Evolutionary conservation across 92 coral and sea anemone species (phyloP).

Genomic region (Phenganax marumi): DNA sequence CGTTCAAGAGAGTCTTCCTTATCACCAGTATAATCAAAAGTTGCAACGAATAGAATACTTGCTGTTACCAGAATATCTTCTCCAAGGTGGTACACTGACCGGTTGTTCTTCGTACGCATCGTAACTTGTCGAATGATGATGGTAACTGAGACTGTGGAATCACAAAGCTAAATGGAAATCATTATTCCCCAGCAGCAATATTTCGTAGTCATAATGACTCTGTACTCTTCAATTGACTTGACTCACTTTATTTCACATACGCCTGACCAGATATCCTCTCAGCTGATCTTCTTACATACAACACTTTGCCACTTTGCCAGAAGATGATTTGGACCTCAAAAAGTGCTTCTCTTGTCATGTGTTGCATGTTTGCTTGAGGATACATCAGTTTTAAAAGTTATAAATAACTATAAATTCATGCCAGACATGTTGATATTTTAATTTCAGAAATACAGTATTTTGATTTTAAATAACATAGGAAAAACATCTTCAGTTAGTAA

Average conservation of each 20-base stretch:
- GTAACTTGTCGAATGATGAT: constrained; percentile 23
- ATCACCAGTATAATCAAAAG: background rate
- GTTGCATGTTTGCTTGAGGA: too few relatives aligned
- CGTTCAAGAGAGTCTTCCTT: constrained; percentile 1
- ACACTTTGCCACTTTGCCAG: constrained; percentile 11
- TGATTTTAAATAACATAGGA: too few relatives aligned
- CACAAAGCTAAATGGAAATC: constrained; percentile 17
- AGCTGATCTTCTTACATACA: constrained; percentile 4
- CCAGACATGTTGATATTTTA: too few relatives aligned
- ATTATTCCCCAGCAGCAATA: constrained; percentile 9
- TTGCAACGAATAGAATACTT: background rate
- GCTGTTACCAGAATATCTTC: constrained; percentile 23
- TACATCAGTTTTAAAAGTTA: too few relatives aligned
- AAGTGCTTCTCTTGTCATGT: too few relatives aligned
- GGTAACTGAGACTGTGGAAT: constrained; percentile 26
- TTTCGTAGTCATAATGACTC: constrained; percentile 12
- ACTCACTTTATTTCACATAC: constrained; percentile 15
- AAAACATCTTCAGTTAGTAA: too few relatives aligned
- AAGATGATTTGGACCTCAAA: background rate
- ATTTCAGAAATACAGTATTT: too few relatives aligned
- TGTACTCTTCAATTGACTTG: constrained; percentile 12
- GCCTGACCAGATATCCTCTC: constrained; percentile 24
- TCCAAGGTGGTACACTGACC: constrained; percentile 14
- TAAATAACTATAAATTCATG: too few relatives aligned
- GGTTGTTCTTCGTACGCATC: constrained; percentile 6